Percentiles rank a stretch among this genome's conserved stretches.
phyloP scores from a whole-genome alignment of 2,888 invertebrate species.

The Chloroclystis v-ata region DNA sequence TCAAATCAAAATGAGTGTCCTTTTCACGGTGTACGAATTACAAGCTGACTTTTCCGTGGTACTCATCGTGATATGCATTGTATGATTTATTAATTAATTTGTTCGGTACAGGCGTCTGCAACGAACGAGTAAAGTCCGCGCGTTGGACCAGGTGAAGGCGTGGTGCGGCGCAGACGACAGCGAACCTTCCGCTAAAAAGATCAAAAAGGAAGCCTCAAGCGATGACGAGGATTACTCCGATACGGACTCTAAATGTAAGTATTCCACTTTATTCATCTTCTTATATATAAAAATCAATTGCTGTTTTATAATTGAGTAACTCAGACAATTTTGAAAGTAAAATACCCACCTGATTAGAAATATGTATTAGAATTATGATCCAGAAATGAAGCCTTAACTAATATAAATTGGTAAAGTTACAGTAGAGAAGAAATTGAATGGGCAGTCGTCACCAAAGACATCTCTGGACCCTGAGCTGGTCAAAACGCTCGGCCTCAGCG shows the following conservation, averaged over 20 bases:
- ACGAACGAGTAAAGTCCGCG: conserved; percentile 88
- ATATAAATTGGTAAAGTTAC: conserved; percentile 33
- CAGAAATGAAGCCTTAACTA: neutral
- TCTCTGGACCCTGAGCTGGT: conserved; percentile 73
- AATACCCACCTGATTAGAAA: no score
- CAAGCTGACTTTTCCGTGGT: no score
- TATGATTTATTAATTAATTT: neutral
- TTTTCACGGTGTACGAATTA: no score
- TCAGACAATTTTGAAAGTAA: no score
- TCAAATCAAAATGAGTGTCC: conserved; percentile 60
- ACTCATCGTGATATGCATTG: no score
- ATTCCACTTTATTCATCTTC: neutral
- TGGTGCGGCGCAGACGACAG: conserved; percentile 84
- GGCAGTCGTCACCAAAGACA: conserved; percentile 67
- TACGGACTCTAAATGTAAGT: conserved; percentile 55
- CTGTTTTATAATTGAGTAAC: neutral
- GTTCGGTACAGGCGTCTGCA: conserved; percentile 78
- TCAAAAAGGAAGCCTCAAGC: conserved; percentile 75
- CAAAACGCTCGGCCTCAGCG: conserved; percentile 70
- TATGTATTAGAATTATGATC: no score
- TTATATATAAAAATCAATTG: no score
- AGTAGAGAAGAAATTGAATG: conserved; percentile 71
- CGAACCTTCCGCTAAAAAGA: conserved; percentile 68
- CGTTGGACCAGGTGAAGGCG: conserved; percentile 88
- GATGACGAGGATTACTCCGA: conserved; percentile 74